Base-by-base conservation (phyloP, 2,797 vertebrate genomes). In the Enteromius radiatus region DNA sequence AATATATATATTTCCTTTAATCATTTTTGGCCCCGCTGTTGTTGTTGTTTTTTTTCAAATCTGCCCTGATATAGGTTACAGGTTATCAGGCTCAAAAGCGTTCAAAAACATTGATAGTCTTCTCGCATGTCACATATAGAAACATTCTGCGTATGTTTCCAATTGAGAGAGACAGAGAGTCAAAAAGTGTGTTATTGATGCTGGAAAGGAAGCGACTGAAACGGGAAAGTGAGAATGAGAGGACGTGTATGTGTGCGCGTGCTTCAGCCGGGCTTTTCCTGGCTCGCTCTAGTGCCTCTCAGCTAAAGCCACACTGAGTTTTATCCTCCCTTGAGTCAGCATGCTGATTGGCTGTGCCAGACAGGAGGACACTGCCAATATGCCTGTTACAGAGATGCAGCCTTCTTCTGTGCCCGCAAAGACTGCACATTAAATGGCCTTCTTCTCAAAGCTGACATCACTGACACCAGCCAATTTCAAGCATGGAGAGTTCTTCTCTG, bases 21-120 rank as follows among this genome's bases (percentile, higher is more conserved):
- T 82, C 71, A 11, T 8, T 8, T 84, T 76, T 65, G 45, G n/a
- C 26, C 28, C 23, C 1, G 17, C 21, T 70, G 36, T 9, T 78
- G 80, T 80, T 81, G 76, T 84, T 31, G 31, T 10, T 43, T 41
- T 41, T 41, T 41, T 41, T 70, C 43, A 80, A 84, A 87, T 85
- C 59, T 83, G 73, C 41, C 77, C 80, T n/a, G 87, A 89, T 84
- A 92, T 86, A 90, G 19, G 82, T 90, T 28, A 87, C 88, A 92
- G 85, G 90, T 92, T 93, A 92, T 89, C 81, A 0, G 84, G 26
- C 68, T 78, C 63, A 78, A 74, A 81, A 79, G 76, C 81, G 54
- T 76, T 89, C 82, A 86, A 82, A 36, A 41, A 15, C 82, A 78
- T 85, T 31, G 70, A 87, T 89, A 84, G 64, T 61, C 80, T 82